Evolutionary conservation across 1,140 invertebrate genomes (phyloP).

Genomic region (Leptopilina clavipes): DNA sequence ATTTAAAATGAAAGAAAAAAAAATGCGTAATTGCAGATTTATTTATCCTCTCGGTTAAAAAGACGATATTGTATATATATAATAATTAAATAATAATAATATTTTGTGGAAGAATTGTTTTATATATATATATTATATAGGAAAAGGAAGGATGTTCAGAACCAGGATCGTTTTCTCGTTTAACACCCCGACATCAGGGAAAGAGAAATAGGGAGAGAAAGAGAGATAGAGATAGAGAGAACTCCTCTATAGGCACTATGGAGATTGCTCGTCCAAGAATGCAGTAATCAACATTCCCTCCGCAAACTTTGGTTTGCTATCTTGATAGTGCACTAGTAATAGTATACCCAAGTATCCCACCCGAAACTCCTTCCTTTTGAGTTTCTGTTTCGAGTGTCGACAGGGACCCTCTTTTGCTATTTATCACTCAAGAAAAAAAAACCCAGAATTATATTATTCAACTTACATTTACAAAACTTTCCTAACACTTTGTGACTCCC

Average conservation of each 20-base stretch:
- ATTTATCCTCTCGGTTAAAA: not conserved
- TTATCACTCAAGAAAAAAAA: not conserved
- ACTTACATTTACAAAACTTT: not conserved
- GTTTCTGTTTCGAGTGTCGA: slow-evolving; percentile 23
- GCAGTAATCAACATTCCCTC: slow-evolving; percentile 29
- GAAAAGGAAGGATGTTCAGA: slow-evolving; percentile 18
- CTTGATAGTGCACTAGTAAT: slow-evolving; percentile 35
- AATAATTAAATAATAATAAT: too few species aligned
- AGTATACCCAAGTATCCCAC: slow-evolving; percentile 20
- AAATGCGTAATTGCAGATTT: not conserved
- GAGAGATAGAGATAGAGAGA: too few species aligned
- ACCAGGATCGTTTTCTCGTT: slow-evolving; percentile 25
- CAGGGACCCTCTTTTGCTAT: not conserved
- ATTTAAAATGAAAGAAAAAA: not conserved
- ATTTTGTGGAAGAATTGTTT: too few species aligned
- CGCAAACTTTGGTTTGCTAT: slow-evolving; percentile 27
- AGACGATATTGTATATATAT: not conserved
- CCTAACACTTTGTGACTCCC: not conserved
- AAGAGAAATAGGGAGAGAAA: not conserved
- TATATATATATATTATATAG: too few species aligned
- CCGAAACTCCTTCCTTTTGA: slow-evolving; percentile 20
- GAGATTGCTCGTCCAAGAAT: slow-evolving; percentile 31
- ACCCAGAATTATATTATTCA: not conserved
- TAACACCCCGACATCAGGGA: slow-evolving; percentile 15
- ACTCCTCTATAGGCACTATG: not conserved